Evolutionary conservation across 2,797 vertebrate genomes (phyloP), one percentile per base, ranked within the genome.

Genomic region (Parambassis ranga): DNA sequence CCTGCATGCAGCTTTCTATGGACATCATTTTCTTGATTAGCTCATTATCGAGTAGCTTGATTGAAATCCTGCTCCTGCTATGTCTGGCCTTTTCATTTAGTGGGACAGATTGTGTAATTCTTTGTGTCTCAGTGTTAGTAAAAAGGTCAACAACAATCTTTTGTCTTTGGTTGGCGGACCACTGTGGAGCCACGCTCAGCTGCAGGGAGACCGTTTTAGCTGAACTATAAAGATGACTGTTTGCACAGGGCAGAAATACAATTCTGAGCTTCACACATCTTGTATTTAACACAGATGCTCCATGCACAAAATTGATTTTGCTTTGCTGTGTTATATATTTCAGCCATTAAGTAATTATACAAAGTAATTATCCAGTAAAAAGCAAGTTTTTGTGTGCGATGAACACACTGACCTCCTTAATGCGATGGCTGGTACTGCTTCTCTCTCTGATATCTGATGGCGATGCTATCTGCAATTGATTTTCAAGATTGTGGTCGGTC

Each of bases 111-210:
- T 32, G 56, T 66, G 68, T 56, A 24, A 42, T 35, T 36, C 51
- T 74, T 76, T 70, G 24, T 32, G 27, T 61, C 41, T 63, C 46
- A 39, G 30, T 28, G 13, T 38, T 61, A 42, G 33, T 35, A 65
- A 80, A 76, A 86, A 84, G 80, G 83, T 83, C 53, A 27, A 46
- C 20, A 49, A 32, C 35, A 31, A n/a, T 63, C 14, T 50, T 64
- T 63, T 5, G 18, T 55, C 38, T 52, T 15, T 31, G 53, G 46
- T 37, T 30, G 33, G 27, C 5, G 38, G 18, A 37, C 50, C 18
- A 49, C 62, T 35, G 26, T 28, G 32, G 43, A 47, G 30, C 3
- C 10, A 33, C 15, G 2, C 23, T 18, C 35, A 56, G 28, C 53
- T 51, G 43, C 47, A 50, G 33, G 24, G 20, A 71, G 46, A 24